Conservation (phyloP, 1,140 invertebrate genomes). For the Ceratina japonica region DNA sequence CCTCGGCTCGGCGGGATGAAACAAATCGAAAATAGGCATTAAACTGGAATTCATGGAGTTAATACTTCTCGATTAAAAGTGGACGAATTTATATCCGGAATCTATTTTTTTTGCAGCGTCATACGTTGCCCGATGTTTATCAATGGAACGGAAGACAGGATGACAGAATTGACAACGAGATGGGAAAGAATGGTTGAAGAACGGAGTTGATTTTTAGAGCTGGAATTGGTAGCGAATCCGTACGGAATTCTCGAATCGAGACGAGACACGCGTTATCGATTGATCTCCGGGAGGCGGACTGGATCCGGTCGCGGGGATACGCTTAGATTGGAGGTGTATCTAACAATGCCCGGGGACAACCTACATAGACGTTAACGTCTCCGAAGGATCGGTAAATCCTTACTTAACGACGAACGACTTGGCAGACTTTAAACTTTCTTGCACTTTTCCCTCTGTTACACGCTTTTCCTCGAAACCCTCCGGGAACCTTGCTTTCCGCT, state of each 20-base stretch:
- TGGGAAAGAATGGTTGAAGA: neutral
- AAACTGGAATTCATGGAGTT: too few relatives aligned
- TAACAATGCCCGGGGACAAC: slow-evolving; percentile 30
- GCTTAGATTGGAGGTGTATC: slow-evolving; percentile 24
- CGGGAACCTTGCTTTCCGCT: slow-evolving; percentile 7
- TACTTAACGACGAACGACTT: slow-evolving; percentile 68
- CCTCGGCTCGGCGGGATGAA: slow-evolving; percentile 10
- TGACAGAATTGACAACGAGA: neutral
- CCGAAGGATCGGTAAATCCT: slow-evolving; percentile 68
- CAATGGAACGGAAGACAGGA: slow-evolving; percentile 1
- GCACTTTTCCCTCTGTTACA: slow-evolving; percentile 42
- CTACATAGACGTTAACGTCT: slow-evolving; percentile 63
- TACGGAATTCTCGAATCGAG: slow-evolving; percentile 46
- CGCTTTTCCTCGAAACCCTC: slow-evolving; percentile 6
- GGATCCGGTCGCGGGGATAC: neutral
- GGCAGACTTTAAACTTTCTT: slow-evolving; percentile 61
- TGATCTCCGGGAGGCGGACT: slow-evolving; percentile 45
- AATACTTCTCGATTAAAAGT: too few relatives aligned
- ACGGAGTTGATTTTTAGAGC: slow-evolving; percentile 51
- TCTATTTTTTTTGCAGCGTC: slow-evolving; percentile 13
- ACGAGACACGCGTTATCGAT: slow-evolving; percentile 62
- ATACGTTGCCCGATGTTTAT: slow-evolving; percentile 30
- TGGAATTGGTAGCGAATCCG: slow-evolving; percentile 66
- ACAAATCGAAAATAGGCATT: slow-evolving; percentile 7
- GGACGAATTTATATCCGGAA: too few relatives aligned